A percentile compares a stretch with the other conserved stretches of the same genome.
These are phyloP conservation scores for Orthonevra nobilis DNA, from an alignment of 2,888 invertebrate species.

Conservation along the genomic window DNA sequence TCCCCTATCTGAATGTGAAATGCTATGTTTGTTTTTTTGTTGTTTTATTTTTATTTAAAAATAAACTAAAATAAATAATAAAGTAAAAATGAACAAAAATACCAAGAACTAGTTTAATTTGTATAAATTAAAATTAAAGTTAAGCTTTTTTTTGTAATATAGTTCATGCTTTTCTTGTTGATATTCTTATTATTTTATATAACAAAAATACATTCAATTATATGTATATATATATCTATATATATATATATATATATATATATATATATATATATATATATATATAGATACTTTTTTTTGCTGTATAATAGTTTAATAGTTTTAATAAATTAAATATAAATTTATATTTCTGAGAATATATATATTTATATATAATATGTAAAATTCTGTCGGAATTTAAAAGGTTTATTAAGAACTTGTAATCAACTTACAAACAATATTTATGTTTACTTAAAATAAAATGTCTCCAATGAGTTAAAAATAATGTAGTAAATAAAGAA, in stretches of 20 bases:
- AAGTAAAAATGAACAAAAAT: constrained; percentile 19
- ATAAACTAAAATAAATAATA: constrained; percentile 59
- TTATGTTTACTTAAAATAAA: constrained; percentile 30
- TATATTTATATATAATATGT: constrained; percentile 69
- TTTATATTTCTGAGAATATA: constrained; percentile 72
- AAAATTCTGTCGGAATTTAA: constrained; percentile 50
- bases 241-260: constrained; percentile 37
- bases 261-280: neutral
- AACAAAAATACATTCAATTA: constrained; percentile 68
- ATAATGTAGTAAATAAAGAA: constrained; percentile 45
- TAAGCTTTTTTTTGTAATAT: constrained; percentile 50
- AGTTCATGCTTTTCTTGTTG: constrained; percentile 58
- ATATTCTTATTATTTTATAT: constrained; percentile 48
- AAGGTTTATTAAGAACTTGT: constrained; percentile 53
- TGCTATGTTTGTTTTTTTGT: constrained; percentile 53
- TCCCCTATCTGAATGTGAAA: constrained; percentile 64
- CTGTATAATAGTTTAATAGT: constrained; percentile 71
- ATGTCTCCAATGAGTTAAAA: constrained; percentile 53
- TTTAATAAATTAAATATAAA: constrained; percentile 72
- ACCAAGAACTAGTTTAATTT: constrained; percentile 13
- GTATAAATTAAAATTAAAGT: constrained; percentile 7
- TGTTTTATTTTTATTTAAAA: too few relatives aligned
- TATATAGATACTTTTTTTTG: constrained; percentile 15
- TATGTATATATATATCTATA: constrained; percentile 63
- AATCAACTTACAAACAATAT: constrained; percentile 54